These are phyloP conservation scores for Dallia pectoralis DNA, from an alignment of 2,797 vertebrate species.

Conservation along the genomic window DNA sequence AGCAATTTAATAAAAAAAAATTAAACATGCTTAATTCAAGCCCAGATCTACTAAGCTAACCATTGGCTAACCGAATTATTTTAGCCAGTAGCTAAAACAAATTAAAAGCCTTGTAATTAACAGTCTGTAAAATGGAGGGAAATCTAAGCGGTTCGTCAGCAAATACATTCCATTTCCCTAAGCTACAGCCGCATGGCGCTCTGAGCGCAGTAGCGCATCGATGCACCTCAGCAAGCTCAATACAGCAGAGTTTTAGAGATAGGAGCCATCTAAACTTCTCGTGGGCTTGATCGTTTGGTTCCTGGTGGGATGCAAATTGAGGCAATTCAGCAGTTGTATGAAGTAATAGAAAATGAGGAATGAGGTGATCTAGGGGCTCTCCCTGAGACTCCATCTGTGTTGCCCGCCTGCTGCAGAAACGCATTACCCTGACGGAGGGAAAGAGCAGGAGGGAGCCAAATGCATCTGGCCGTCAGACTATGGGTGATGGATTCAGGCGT, in stretches of 20 bases:
- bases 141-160: neutral
- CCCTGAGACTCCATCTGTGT: slow-evolving; percentile 52
- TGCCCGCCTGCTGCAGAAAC: slow-evolving; percentile 26
- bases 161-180: neutral
- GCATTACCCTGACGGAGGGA: slow-evolving; percentile 32
- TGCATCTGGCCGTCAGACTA: neutral
- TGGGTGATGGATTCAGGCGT: slow-evolving; percentile 2
- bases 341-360: neutral
- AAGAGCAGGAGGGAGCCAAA: neutral
- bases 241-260: slow-evolving; percentile 10
- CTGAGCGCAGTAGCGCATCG: slow-evolving; percentile 20
- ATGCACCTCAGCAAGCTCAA: slow-evolving; percentile 21
- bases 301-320: slow-evolving; percentile 30
- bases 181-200: neutral
- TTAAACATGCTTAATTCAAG: too few relatives aligned
- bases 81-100: too few relatives aligned
- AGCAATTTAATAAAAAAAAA: too few relatives aligned
- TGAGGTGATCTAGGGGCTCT: slow-evolving; percentile 25
- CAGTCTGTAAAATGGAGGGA: neutral
- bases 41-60: too few relatives aligned
- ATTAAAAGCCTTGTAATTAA: too few relatives aligned
- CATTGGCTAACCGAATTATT: too few relatives aligned
- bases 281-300: slow-evolving; percentile 20
- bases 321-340: slow-evolving; percentile 14
- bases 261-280: slow-evolving; percentile 7